These are phyloP conservation scores for Lamprotornis superbus DNA, from an alignment of 2,113 vertebrate species.

Conservation along the genomic window DNA sequence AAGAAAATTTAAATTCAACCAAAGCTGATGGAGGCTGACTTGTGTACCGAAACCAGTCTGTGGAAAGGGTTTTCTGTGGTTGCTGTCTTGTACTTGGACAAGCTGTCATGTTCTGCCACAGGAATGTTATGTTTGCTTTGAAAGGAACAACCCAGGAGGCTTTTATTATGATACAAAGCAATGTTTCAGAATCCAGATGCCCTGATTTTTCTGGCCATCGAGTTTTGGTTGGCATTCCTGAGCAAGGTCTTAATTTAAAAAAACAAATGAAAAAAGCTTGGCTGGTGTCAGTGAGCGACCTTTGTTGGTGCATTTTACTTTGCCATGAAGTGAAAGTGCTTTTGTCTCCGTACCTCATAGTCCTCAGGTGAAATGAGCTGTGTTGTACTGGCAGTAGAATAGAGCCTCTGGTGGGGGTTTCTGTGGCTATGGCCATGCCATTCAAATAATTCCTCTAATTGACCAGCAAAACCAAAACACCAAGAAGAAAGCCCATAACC, in stretches of 20 bases:
- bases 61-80: background rate
- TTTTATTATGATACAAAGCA: background rate
- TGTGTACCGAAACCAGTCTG: background rate
- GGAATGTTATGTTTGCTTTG: slow-evolving; percentile 14
- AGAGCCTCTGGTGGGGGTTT: background rate
- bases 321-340: background rate
- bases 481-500: background rate
- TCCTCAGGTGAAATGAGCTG: background rate
- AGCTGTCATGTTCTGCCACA: background rate
- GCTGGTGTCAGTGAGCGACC: background rate
- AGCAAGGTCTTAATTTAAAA: background rate
- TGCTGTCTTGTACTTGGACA: background rate
- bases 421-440: accelerated
- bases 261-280: background rate
- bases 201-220: background rate
- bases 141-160: background rate
- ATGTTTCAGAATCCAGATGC: background rate
- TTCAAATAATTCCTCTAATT: background rate
- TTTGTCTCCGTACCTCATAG: background rate
- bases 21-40: background rate
- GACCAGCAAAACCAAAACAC: background rate
- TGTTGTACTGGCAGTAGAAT: background rate
- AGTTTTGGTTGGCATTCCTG: background rate
- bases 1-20: background rate
- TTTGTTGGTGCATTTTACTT: background rate